These are phyloP conservation scores for Andrena flavipes DNA, from an alignment of 2,888 invertebrate species.

Conservation along the genomic window DNA sequence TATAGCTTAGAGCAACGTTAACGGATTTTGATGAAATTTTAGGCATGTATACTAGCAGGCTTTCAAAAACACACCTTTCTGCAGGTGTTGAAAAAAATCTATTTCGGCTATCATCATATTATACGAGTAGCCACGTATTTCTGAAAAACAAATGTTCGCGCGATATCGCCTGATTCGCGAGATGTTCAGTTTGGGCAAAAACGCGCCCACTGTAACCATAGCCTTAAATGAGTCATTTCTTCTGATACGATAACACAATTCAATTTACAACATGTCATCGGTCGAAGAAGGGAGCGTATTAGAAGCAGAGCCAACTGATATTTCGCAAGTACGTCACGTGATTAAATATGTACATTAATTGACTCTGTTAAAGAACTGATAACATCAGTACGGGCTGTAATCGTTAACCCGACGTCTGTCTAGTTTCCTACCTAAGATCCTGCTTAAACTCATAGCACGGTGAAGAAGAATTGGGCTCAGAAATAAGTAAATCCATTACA, in stretches of 20 bases:
- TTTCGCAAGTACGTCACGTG: background rate
- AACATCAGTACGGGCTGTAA: background rate
- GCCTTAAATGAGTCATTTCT: background rate
- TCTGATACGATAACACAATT: background rate
- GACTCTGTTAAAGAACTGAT: background rate
- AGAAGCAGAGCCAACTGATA: background rate
- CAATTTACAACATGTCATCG: conserved; percentile 7
- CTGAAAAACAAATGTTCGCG: too few relatives aligned
- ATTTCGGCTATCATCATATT: too few relatives aligned
- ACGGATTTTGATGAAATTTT: too few relatives aligned
- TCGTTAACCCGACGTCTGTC: background rate
- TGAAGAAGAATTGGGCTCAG: conserved; percentile 36
- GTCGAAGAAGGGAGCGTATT: background rate
- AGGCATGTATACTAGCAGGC: too few relatives aligned
- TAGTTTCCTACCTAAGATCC: background rate
- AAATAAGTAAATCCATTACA: conserved; percentile 72
- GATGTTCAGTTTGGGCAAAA: too few relatives aligned
- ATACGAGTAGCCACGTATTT: too few relatives aligned
- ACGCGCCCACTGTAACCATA: too few relatives aligned
- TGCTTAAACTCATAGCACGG: conserved; percentile 18
- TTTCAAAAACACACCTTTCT: too few relatives aligned
- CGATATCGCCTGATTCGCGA: too few relatives aligned
- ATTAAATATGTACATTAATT: too few relatives aligned
- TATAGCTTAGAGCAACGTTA: too few relatives aligned
- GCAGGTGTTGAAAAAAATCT: too few relatives aligned